Base-by-base conservation (phyloP, 92 coral and sea anemone species). In the Micromussa lordhowensis region DNA sequence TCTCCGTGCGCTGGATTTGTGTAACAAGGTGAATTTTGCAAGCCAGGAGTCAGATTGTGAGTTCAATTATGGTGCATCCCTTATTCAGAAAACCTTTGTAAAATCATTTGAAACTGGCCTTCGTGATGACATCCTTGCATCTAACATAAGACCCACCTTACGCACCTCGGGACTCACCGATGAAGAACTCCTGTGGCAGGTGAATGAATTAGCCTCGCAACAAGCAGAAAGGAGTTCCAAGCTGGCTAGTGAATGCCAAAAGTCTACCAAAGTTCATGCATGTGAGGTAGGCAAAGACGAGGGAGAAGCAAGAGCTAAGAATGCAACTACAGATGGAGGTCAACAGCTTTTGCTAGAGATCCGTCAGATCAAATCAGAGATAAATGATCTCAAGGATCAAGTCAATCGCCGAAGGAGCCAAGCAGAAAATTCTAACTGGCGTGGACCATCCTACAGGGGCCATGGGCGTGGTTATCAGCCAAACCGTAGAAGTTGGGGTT, bases 1-100 rank as follows among this genome's bases (percentile, higher is more conserved):
- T 21, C 82, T 88, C 79, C 79, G 89, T n/a, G 85, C 81, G 2
- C 34, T 93, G 80, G 96, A 93, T 69, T 76, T 86, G 86, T 84
- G 92, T 32, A 88, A 93, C 84, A 88, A 91, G 72, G 96, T 93
- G 16, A 28, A 80, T 29, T 93, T 91, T 59, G 92, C 96, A 54
- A 93, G 94, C 57, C 93, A 88, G 83, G 94, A 94, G 49, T 94
- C 90, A 11, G 92, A 92, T 88, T 86, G 94, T 40, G 93, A 94
- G 73, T 88, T 88, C 59, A 92, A 81, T 84, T 89, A 94, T 87
- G 93, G 93, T 51, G 54, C 36, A 1, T 86, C 69, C 12, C 87
- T 94, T 54, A 87, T 94, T 44, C 93, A 85, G 75, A 88, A 88
- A 51, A 91, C 90, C 4, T 89, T 94, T 71, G 83, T 92, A 64